These are phyloP conservation scores for Brenthis ino DNA, from an alignment of 2,888 invertebrate species.

Conservation along the genomic window DNA sequence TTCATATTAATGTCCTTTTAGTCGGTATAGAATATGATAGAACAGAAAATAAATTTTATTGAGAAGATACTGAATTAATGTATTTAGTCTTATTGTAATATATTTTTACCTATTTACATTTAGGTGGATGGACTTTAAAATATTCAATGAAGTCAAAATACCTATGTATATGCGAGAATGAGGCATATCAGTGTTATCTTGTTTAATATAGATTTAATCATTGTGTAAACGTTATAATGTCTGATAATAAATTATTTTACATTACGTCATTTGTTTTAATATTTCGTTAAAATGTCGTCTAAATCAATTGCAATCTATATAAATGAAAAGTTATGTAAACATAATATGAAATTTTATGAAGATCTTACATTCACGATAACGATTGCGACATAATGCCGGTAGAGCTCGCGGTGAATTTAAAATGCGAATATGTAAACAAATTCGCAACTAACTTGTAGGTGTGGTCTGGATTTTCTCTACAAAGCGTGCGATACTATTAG, in stretches of 20 bases:
- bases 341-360: constrained; percentile 61
- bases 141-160: neutral
- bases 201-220: constrained; percentile 24
- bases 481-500: constrained; percentile 56
- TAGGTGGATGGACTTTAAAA: neutral
- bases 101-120: neutral
- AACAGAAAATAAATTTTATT: neutral
- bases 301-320: constrained; percentile 12
- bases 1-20: constrained; percentile 20
- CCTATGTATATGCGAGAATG: constrained; percentile 7
- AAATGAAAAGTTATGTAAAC: constrained; percentile 43
- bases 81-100: neutral
- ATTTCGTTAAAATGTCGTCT: neutral
- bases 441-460: constrained; percentile 51
- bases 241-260: constrained; percentile 4
- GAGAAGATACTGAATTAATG: neutral
- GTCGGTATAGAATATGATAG: constrained; percentile 9
- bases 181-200: constrained; percentile 22
- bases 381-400: constrained; percentile 7
- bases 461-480: constrained; percentile 40
- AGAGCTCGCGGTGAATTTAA: constrained; percentile 14
- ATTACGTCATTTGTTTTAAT: constrained; percentile 21
- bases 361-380: constrained; percentile 47
- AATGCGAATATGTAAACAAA: constrained; percentile 38
- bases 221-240: constrained; percentile 17